Evolutionary conservation across 2,797 vertebrate species (phyloP).

Genomic region (Argya squamiceps): DNA sequence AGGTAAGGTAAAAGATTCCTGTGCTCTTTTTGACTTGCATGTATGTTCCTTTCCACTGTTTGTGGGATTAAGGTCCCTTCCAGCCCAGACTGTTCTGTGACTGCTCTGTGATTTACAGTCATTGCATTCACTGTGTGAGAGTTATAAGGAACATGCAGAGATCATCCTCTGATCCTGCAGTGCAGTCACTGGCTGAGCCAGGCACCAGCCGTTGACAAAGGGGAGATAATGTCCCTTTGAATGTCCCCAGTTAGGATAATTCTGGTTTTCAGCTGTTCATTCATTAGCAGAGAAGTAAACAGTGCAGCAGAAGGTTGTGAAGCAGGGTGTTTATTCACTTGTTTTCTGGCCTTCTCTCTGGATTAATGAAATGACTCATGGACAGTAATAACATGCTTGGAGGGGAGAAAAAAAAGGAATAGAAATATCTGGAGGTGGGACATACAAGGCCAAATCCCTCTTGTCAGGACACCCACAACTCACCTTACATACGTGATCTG

Average conservation of each 20-base stretch:
- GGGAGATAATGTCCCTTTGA: conserved; percentile 34
- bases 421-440: conserved; percentile 8
- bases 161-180: background rate
- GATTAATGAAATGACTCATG: conserved; percentile 65
- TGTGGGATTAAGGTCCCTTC: background rate
- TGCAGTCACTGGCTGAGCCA: background rate
- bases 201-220: conserved; percentile 5
- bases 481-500: background rate
- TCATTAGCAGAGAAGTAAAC: conserved; percentile 57
- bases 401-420: background rate
- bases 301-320: conserved; percentile 46
- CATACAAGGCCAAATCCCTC: background rate
- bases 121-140: background rate
- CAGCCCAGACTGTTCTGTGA: background rate
- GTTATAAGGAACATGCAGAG: background rate
- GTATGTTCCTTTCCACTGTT: background rate
- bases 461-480: conserved; percentile 11
- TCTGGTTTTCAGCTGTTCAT: conserved; percentile 45
- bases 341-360: conserved; percentile 26
- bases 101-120: background rate
- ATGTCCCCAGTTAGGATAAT: conserved; percentile 24
- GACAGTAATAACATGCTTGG: conserved; percentile 5
- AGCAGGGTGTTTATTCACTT: conserved; percentile 59
- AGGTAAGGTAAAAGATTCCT: background rate
- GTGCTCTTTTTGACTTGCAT: background rate